phyloP scores from a whole-genome alignment of 2,797 vertebrate species.

The Psittacula derbiana region DNA sequence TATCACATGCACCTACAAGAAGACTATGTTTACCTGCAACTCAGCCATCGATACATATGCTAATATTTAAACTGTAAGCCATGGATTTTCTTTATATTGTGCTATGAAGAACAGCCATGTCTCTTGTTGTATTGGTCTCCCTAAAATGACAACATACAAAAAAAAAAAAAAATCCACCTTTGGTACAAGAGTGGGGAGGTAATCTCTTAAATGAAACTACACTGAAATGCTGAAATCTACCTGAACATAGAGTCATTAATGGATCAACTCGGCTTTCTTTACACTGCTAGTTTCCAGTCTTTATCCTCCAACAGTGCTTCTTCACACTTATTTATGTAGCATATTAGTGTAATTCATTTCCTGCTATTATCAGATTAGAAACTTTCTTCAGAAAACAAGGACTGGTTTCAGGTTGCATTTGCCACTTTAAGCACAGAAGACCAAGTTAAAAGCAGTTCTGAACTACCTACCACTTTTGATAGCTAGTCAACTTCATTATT shows the following conservation, averaged over 20 bases:
- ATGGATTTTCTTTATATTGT: neutral
- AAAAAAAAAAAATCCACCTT: neutral
- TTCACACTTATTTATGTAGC: neutral
- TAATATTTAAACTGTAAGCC: neutral
- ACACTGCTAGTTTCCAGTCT: neutral
- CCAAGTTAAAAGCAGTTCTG: neutral
- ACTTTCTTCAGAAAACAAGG: neutral
- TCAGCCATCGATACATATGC: neutral
- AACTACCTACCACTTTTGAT: neutral
- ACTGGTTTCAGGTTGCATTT: neutral
- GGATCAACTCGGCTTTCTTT: neutral
- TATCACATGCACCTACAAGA: neutral
- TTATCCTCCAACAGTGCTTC: neutral
- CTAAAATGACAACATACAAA: neutral
- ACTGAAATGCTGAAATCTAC: neutral
- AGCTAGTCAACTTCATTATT: neutral
- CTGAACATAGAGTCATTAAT: neutral
- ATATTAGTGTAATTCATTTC: neutral
- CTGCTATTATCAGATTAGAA: neutral
- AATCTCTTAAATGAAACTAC: neutral
- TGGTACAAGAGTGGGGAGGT: neutral
- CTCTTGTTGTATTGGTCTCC: neutral
- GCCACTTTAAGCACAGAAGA: neutral
- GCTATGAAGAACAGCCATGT: neutral
- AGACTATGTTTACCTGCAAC: neutral